phyloP scores from a whole-genome alignment of 2,888 invertebrate genomes.

The Luperina testacea region DNA sequence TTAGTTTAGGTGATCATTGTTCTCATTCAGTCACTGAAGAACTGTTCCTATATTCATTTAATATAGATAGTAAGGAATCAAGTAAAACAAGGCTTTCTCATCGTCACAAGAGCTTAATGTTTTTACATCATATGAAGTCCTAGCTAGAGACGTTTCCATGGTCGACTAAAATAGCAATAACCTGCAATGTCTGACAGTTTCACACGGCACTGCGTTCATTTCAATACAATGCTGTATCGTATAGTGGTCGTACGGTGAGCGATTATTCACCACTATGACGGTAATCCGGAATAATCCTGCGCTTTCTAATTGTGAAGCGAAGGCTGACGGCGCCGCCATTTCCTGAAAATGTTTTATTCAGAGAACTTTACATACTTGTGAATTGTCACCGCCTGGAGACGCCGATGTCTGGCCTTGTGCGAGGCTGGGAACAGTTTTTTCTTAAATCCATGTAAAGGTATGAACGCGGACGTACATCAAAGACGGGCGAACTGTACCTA shows the following conservation, averaged over 20 bases:
- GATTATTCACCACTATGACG: constrained; percentile 65
- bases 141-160: constrained; percentile 7
- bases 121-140: constrained; percentile 7
- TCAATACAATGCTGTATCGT: constrained; percentile 63
- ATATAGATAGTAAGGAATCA: background rate
- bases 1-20: background rate
- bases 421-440: constrained; percentile 7
- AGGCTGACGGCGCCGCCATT: constrained; percentile 42
- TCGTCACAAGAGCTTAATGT: background rate
- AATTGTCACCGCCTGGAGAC: constrained; percentile 31
- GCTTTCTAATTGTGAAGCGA: constrained; percentile 60
- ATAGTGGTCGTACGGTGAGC: constrained; percentile 18
- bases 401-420: constrained; percentile 6
- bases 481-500: background rate
- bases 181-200: constrained; percentile 23
- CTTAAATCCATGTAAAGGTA: background rate
- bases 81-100: background rate
- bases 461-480: background rate
- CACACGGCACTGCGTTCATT: constrained; percentile 49
- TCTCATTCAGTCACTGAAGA: background rate
- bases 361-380: constrained; percentile 56
- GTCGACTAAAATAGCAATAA: constrained; percentile 42
- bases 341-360: constrained; percentile 65
- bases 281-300: constrained; percentile 55
- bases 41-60: background rate